These are phyloP conservation scores for Dolichomitus sp. DNA, from an alignment of 2,888 invertebrate genomes.

Conservation along the genomic window DNA sequence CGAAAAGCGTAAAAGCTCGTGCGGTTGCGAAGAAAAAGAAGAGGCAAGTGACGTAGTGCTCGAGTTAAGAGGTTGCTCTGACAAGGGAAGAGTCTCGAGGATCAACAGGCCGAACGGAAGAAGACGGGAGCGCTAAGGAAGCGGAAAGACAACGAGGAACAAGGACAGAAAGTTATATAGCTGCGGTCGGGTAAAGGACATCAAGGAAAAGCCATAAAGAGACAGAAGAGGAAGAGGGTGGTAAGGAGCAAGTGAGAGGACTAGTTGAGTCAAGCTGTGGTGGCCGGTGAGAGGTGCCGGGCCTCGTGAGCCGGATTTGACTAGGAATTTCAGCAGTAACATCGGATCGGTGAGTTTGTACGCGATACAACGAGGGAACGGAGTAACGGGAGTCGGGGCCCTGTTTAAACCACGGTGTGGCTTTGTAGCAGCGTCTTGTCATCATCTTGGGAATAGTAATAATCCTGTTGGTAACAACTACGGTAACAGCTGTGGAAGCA, in stretches of 20 bases:
- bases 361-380: slow-evolving; percentile 46
- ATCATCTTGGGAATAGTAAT: slow-evolving; percentile 63
- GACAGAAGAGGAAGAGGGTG: slow-evolving; percentile 2
- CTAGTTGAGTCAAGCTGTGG: slow-evolving; percentile 80
- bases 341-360: slow-evolving; percentile 43
- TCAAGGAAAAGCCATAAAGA: not conserved
- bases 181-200: not conserved
- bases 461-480: slow-evolving; percentile 59
- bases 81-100: slow-evolving; percentile 58
- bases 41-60: slow-evolving; percentile 58
- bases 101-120: slow-evolving; percentile 63
- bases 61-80: slow-evolving; percentile 53
- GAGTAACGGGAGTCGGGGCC: slow-evolving; percentile 41
- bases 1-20: slow-evolving; percentile 23
- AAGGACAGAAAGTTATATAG: not conserved
- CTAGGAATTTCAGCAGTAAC: slow-evolving; percentile 59
- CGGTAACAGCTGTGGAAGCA: slow-evolving; percentile 43
- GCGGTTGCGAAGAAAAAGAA: slow-evolving; percentile 48
- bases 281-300: slow-evolving; percentile 76
- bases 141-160: not conserved
- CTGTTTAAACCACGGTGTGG: slow-evolving; percentile 57
- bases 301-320: slow-evolving; percentile 64
- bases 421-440: slow-evolving; percentile 69
- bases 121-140: slow-evolving; percentile 26
- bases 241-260: slow-evolving; percentile 19